phyloP scores from a whole-genome alignment of 2,113 vertebrate species.

The Bufo bufo region DNA sequence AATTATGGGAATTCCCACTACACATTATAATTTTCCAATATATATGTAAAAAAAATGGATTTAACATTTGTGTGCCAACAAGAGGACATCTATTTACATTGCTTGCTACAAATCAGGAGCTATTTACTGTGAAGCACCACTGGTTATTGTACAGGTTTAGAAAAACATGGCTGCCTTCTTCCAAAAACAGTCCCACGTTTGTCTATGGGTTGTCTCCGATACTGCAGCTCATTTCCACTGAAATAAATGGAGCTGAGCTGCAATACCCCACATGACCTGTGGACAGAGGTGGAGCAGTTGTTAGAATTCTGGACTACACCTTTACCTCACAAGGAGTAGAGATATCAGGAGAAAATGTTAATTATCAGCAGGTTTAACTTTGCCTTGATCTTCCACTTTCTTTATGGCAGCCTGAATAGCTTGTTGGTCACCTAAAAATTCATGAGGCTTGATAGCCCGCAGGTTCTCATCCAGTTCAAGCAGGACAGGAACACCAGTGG shows the following conservation, averaged over 20 bases:
- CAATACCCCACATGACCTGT: not conserved
- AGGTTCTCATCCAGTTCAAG: slow-evolving; percentile 91
- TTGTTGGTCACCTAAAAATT: slow-evolving; percentile 89
- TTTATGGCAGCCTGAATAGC: slow-evolving; percentile 94
- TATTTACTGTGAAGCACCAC: not conserved
- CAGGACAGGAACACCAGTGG: slow-evolving; percentile 91
- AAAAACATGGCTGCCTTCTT: not conserved
- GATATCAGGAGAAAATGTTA: slow-evolving; percentile 56
- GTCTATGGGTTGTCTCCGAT: not conserved
- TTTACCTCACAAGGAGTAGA: not conserved
- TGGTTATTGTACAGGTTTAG: not conserved
- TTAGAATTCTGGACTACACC: not conserved
- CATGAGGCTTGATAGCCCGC: slow-evolving; percentile 79
- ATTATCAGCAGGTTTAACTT: slow-evolving; percentile 74
- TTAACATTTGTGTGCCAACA: not conserved
- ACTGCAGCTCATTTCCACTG: not conserved
- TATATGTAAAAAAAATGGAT: not conserved
- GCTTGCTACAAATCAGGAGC: not conserved
- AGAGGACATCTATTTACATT: not conserved
- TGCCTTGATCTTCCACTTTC: slow-evolving; percentile 97
- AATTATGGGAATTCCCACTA: not conserved
- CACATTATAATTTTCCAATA: not conserved
- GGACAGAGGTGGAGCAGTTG: not conserved
- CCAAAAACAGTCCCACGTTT: not conserved
- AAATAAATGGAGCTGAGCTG: not conserved